Conservation (phyloP, 2,888 invertebrate genomes). For the Matsumyia berberina region DNA sequence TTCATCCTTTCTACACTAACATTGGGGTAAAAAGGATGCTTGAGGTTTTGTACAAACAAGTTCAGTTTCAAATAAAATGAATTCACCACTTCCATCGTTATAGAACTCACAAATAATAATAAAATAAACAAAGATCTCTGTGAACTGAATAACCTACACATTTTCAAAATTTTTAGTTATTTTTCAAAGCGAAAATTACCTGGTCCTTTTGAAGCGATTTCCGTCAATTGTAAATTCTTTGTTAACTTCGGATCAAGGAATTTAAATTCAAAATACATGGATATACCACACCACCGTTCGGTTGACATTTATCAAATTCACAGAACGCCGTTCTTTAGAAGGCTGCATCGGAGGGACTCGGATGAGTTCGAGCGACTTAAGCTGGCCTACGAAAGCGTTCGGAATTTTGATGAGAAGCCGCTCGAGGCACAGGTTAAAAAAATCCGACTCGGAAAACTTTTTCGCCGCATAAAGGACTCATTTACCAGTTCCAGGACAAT, state of each 20-base stretch:
- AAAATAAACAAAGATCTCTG: constrained; percentile 17
- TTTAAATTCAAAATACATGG: constrained; percentile 40
- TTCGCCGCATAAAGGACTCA: constrained; percentile 38
- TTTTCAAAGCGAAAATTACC: constrained; percentile 24
- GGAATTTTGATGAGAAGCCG: constrained; percentile 57
- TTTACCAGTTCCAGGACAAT: constrained; percentile 1
- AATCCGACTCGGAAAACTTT: constrained; percentile 47
- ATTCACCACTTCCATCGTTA: too few relatives aligned
- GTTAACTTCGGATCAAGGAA: constrained; percentile 15
- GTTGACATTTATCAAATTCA: constrained; percentile 57
- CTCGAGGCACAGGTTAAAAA: constrained; percentile 42
- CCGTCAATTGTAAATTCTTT: constrained; percentile 26
- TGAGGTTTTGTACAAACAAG: too few relatives aligned
- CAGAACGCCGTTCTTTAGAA: constrained; percentile 48
- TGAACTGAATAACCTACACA: background rate
- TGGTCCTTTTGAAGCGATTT: constrained; percentile 24
- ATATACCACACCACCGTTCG: background rate
- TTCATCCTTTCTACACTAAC: too few relatives aligned
- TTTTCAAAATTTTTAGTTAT: constrained; percentile 14
- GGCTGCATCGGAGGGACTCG: constrained; percentile 48
- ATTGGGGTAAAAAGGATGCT: too few relatives aligned
- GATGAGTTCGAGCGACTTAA: constrained; percentile 52
- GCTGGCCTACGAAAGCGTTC: constrained; percentile 48
- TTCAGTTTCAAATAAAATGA: too few relatives aligned
- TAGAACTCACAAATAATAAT: too few relatives aligned